These are phyloP conservation scores for Aramus guarauna DNA, from an alignment of 2,113 vertebrate genomes.

Conservation along the genomic window DNA sequence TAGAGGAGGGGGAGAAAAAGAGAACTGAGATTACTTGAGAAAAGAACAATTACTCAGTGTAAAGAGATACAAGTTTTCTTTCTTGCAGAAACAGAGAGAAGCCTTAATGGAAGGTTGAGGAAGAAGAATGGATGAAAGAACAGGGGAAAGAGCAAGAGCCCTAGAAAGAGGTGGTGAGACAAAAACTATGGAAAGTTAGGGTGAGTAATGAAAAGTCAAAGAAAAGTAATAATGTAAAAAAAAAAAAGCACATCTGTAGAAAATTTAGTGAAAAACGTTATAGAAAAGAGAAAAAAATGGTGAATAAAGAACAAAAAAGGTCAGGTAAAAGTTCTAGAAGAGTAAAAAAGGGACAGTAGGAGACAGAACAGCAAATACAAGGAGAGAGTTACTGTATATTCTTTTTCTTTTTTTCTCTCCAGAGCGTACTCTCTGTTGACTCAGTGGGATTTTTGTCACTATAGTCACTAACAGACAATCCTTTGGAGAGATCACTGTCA, in stretches of 20 bases:
- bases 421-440: neutral
- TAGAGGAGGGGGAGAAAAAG: neutral
- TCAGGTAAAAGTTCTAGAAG: neutral
- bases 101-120: neutral
- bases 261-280: neutral
- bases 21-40: neutral
- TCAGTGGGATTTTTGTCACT: neutral
- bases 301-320: neutral
- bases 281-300: neutral
- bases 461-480: neutral
- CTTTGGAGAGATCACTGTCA: neutral
- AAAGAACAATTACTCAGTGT: neutral
- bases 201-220: neutral
- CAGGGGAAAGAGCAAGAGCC: neutral
- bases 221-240: neutral
- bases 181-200: neutral
- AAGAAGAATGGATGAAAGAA: neutral
- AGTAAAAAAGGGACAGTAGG: neutral
- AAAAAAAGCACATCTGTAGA: neutral
- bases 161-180: neutral
- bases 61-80: neutral
- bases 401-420: neutral
- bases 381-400: neutral
- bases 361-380: neutral
- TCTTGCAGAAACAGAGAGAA: neutral